Percentiles rank a stretch among this genome's conserved stretches.
Evolutionary conservation across 2,113 vertebrate species (phyloP).

Genomic region (Uria lomvia): DNA sequence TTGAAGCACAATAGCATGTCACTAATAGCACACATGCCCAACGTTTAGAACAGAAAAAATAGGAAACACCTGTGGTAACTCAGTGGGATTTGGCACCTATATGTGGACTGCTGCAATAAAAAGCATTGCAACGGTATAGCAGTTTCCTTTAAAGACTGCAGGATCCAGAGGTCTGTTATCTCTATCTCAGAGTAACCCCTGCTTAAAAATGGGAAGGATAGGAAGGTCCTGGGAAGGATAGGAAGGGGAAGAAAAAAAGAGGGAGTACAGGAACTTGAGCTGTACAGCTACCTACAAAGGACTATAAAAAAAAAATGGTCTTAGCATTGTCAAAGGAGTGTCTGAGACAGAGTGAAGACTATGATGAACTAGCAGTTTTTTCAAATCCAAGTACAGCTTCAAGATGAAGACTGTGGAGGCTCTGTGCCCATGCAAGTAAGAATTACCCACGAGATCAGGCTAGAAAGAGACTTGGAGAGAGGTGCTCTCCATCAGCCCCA

Average conservation of each 20-base stretch:
- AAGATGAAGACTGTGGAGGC: background rate
- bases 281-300: background rate
- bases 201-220: background rate
- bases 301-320: background rate
- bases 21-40: background rate
- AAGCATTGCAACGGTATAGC: background rate
- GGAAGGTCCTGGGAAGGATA: background rate
- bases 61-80: constrained; percentile 9
- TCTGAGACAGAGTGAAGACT: background rate
- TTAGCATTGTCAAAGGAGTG: background rate
- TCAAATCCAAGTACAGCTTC: background rate
- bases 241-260: background rate
- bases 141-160: background rate
- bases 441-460: background rate
- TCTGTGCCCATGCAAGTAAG: background rate
- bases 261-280: background rate
- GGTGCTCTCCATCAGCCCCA: background rate
- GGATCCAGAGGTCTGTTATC: background rate
- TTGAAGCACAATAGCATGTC: background rate
- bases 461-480: background rate
- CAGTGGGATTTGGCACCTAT: background rate
- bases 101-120: background rate
- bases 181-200: background rate
- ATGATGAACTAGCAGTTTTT: background rate
- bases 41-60: background rate